Base-by-base conservation (phyloP, 2,113 vertebrate species). In the Zeus faber region DNA sequence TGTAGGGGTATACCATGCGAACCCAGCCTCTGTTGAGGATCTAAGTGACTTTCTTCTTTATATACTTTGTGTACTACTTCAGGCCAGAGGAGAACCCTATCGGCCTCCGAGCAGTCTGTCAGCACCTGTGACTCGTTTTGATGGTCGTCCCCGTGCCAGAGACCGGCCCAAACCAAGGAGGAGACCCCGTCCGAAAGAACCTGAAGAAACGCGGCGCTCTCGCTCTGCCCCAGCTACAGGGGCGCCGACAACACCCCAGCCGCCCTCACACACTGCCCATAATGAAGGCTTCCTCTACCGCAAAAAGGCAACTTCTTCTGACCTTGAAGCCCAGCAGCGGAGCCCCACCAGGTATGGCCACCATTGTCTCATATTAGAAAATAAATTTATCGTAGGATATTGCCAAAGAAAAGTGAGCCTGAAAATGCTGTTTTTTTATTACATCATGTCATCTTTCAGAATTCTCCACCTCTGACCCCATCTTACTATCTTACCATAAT, bases 141-240 rank as follows among this genome's bases (percentile, higher is more conserved):
- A 93, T 0, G 95, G 95, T 54, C 91, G 95, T 1, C 95, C 95
- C 9, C 90, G 94, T 0, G 94, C 94, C 5, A 80, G 93, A 1
- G 94, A 95, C 72, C 87, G 94, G 0, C 94, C 94, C 27, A 97
- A 96, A 67, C 94, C 93, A 0, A 88, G 94, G n/a, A 86, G 94
- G 62, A 90, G 94, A 67, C 94, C 94, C 2, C 88, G 94, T 29
- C 93, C 94, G 1, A 90, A 92, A 63, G 94, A 97, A 23, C 89
- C 92, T 0, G 93, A 91, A 17, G 93, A 94, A 75, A 83, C 89
- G 0, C 82, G 93, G 0, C 88, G 94, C 47, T 95, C 94, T 8
- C 91, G 94, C 41, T 95, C 94, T 0, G 94, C 94, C 16, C 94
- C 94, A 0, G 93, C 93, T 14, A 92, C 93, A 49, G 90, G 92